Conservation (phyloP, 2,797 vertebrate genomes). For the Philypnodon macrostomus region DNA sequence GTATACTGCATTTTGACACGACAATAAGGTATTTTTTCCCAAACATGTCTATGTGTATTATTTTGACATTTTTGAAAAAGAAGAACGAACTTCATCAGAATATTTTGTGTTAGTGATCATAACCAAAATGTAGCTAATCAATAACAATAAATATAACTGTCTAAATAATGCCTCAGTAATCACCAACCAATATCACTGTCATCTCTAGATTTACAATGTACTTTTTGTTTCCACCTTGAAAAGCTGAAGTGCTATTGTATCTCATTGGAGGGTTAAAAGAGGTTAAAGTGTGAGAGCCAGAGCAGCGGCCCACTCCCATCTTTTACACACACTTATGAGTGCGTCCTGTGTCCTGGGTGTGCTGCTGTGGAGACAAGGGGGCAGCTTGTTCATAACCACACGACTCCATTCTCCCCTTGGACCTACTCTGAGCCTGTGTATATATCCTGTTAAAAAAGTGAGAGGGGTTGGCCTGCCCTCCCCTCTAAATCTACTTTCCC, state of each 20-base stretch:
- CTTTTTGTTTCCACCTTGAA: constrained; percentile 26
- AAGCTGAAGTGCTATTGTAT: constrained; percentile 13
- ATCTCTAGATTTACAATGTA: constrained; percentile 2
- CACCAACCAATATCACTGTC: too few species aligned
- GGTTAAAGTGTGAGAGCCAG: constrained; percentile 40
- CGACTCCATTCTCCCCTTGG: constrained; percentile 22
- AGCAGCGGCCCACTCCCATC: constrained; percentile 35
- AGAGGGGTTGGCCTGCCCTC: constrained; percentile 12
- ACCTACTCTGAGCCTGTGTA: constrained; percentile 17
- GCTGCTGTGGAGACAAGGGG: constrained; percentile 11
- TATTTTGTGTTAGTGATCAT: too few species aligned
- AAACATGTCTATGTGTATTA: too few species aligned
- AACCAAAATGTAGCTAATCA: too few species aligned
- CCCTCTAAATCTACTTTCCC: neutral
- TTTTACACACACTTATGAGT: constrained; percentile 12
- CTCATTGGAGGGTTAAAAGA: constrained; percentile 30
- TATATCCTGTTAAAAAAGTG: constrained; percentile 24
- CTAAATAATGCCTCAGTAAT: too few species aligned
- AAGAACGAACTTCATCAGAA: too few species aligned
- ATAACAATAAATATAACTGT: too few species aligned
- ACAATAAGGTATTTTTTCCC: too few species aligned
- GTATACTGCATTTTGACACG: too few species aligned
- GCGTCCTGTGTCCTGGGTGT: constrained; percentile 3
- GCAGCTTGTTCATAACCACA: constrained; percentile 26
- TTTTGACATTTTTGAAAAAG: too few species aligned